phyloP scores from a whole-genome alignment of 1,140 invertebrate genomes.

The Heliconius nattereri region DNA sequence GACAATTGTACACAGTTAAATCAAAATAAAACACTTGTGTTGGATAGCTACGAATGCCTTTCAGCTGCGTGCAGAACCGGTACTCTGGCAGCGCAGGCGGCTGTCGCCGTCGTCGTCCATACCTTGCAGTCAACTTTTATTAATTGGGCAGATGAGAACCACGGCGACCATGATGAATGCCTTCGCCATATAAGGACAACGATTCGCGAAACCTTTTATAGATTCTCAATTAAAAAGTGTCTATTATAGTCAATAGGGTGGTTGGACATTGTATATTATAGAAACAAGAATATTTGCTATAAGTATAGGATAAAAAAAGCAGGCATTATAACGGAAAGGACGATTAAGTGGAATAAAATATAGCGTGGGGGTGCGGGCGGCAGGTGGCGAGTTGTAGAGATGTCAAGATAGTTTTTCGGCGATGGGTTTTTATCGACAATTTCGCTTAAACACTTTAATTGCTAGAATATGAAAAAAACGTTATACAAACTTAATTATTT shows the following conservation, averaged over 20 bases:
- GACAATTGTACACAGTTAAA: conserved; percentile 22
- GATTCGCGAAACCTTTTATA: conserved; percentile 80
- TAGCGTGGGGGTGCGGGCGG: conserved; percentile 78
- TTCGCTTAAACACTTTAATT: background rate
- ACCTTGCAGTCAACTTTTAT: conserved; percentile 79
- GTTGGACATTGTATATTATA: conserved; percentile 69
- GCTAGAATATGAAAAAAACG: no score
- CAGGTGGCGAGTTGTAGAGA: conserved; percentile 70
- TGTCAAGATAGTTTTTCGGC: conserved; percentile 26
- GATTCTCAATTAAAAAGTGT: conserved; percentile 80
- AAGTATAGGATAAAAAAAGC: conserved; percentile 75
- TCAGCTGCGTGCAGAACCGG: conserved; percentile 74
- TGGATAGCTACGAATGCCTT: conserved; percentile 56
- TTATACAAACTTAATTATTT: no score
- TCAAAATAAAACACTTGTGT: conserved; percentile 74
- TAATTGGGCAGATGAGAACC: conserved; percentile 80
- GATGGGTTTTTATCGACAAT: background rate
- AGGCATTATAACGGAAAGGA: conserved; percentile 80
- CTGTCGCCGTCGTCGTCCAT: conserved; percentile 66
- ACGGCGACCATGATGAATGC: conserved; percentile 77
- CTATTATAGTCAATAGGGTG: conserved; percentile 78
- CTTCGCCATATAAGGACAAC: conserved; percentile 70
- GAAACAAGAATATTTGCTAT: conserved; percentile 80
- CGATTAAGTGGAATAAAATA: conserved; percentile 81
- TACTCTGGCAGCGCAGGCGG: conserved; percentile 56